Base-by-base conservation (phyloP, 2,797 vertebrate species). In the Oreochromis grahami region DNA sequence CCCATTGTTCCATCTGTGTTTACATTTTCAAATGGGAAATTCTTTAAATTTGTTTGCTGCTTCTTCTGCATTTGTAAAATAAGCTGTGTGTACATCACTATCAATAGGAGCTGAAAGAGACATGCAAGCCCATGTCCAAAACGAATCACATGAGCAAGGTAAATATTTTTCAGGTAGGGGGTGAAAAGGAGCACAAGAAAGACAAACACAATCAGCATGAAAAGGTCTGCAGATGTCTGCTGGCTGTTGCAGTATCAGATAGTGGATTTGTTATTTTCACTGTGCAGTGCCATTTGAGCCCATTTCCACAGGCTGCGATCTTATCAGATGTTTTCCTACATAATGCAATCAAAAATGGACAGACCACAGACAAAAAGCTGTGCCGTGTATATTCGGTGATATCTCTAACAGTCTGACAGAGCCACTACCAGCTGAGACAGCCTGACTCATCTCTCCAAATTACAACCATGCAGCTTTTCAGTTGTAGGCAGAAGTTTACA, bases 341-440 rank as follows among this genome's bases (percentile, higher is more conserved):
- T 93, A 93, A 93, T 91, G 87, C 80, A 93, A 93, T 94, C 83
- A 93, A 92, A 94, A 94, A 43, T 48, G 76, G 17, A 80, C 87
- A 84, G 86, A 90, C 86, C 34, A 7, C 82, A 88, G 88, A 90
- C 85, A 82, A 90, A 92, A 89, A 87, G 84, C 84, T 53, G 70
- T 82, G 29, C 26, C 5, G 70, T 83, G 85, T 79, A 84, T 88
- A 80, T 89, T 93, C 81, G 8, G 84, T 87, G 80, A 78, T 85
- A 84, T 84, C 81, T 21, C 85, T 85, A 88, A 89, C 74, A 86
- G 86, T 79, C 84, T 29, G 76, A 72, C 80, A 79, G 60, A 88
- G 84, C 82, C 86, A 90, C 88, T 76, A 78, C 63, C 85, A 76
- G 70, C 85, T 26, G 72, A 77, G 85, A 43, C 4, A 56, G 74